Evolutionary conservation across 1,140 invertebrate genomes (phyloP).

Genomic region (Penaeus japonicus): DNA sequence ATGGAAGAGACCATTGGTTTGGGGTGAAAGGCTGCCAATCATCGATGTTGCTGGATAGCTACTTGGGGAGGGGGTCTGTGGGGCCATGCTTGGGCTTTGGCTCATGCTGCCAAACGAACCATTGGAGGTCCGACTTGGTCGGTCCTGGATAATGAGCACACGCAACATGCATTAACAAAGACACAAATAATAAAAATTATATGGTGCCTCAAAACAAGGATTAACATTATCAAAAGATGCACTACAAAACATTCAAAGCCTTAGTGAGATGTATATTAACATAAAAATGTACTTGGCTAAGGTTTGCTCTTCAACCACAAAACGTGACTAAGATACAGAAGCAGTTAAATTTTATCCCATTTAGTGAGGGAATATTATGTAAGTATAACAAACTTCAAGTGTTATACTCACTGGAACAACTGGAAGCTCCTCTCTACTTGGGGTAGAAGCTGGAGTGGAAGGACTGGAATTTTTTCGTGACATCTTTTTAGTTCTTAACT

Average conservation of each 20-base stretch:
- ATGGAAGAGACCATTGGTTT: constrained; percentile 32
- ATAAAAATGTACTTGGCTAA: background rate
- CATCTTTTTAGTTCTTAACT: constrained; percentile 67
- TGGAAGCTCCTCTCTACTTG: constrained; percentile 55
- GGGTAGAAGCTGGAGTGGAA: constrained; percentile 53
- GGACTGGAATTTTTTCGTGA: constrained; percentile 60
- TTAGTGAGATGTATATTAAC: background rate
- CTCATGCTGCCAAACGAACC: constrained; percentile 52
- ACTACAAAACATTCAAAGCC: constrained; percentile 11
- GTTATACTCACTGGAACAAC: constrained; percentile 56
- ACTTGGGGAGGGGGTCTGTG: constrained; percentile 35
- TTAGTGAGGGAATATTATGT: background rate
- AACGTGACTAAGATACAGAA: background rate
- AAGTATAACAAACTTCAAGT: constrained; percentile 9
- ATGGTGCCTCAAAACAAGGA: background rate
- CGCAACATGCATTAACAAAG: constrained; percentile 48
- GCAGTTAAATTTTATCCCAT: background rate
- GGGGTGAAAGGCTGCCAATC: constrained; percentile 32
- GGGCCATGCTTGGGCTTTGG: constrained; percentile 41
- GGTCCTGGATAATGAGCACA: constrained; percentile 39
- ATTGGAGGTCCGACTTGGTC: constrained; percentile 50
- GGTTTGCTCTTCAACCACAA: background rate
- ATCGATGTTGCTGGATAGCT: constrained; percentile 25
- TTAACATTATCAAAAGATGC: background rate
- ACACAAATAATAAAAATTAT: constrained; percentile 15